These are phyloP conservation scores for Ormyrus rosae DNA, from an alignment of 2,888 invertebrate species.

Conservation along the genomic window DNA sequence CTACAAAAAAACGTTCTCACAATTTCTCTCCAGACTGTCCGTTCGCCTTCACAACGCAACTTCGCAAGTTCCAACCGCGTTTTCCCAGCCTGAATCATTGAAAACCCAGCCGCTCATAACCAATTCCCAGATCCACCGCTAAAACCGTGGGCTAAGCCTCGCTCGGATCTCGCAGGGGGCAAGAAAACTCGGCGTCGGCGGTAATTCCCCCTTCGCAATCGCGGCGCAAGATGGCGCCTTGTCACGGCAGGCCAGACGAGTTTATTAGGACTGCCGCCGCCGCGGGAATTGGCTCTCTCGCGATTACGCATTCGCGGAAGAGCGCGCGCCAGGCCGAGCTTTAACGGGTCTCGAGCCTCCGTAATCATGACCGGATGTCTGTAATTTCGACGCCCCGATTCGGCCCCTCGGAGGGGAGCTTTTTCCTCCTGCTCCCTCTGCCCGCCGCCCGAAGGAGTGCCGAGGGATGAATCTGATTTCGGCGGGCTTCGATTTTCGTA, in stretches of 20 bases:
- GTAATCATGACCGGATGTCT: constrained; percentile 31
- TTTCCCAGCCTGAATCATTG: no score
- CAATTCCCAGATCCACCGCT: no score
- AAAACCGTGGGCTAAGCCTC: no score
- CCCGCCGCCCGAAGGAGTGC: no score
- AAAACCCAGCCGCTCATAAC: no score
- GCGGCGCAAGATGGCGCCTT: not conserved
- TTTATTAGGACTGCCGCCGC: not conserved
- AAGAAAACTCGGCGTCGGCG: no score
- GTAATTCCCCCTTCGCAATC: no score
- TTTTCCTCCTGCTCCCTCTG: constrained; percentile 9
- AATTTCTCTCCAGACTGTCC: no score
- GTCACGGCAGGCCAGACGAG: constrained; percentile 39
- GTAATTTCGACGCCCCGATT: constrained; percentile 28
- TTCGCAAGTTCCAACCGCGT: no score
- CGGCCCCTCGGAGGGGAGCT: not conserved
- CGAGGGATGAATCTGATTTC: not conserved
- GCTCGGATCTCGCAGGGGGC: no score
- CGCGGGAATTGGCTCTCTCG: not conserved
- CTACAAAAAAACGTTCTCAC: no score
- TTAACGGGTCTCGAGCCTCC: constrained; percentile 19
- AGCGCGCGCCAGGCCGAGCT: constrained; percentile 20
- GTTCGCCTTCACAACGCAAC: no score
- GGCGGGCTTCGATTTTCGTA: constrained; percentile 50
- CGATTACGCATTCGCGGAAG: constrained; percentile 26